Conservation (phyloP, 2,888 invertebrate species). For the Cordylochernes scorpioides region DNA sequence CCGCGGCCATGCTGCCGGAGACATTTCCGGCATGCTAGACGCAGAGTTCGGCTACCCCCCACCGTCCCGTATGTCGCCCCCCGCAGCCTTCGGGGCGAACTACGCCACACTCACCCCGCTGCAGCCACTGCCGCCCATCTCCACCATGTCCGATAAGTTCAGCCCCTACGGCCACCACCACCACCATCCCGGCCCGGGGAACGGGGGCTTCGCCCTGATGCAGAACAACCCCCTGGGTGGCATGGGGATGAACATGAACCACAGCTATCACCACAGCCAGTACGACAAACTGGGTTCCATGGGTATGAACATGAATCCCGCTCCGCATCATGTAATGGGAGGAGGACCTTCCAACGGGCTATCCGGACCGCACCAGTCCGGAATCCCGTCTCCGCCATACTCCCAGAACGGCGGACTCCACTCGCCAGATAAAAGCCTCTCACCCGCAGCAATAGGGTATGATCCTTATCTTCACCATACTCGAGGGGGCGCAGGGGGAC, state of each 20-base stretch:
- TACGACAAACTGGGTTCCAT: slow-evolving; percentile 35
- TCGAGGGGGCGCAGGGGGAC: too few relatives aligned
- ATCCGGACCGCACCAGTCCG: slow-evolving; percentile 10
- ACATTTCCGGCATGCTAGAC: too few relatives aligned
- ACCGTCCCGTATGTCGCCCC: slow-evolving; percentile 59
- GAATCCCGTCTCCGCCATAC: slow-evolving; percentile 35
- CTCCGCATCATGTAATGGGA: slow-evolving; percentile 25
- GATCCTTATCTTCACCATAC: slow-evolving; percentile 41
- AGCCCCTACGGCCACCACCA: slow-evolving; percentile 29
- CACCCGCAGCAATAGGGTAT: slow-evolving; percentile 39
- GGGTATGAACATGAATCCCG: slow-evolving; percentile 58
- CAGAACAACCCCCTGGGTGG: slow-evolving; percentile 37
- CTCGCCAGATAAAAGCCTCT: slow-evolving; percentile 54
- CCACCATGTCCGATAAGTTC: slow-evolving; percentile 90
- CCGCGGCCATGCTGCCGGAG: too few relatives aligned
- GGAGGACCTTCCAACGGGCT: slow-evolving; percentile 29
- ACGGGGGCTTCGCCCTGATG: slow-evolving; percentile 59
- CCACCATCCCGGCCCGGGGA: slow-evolving; percentile 9
- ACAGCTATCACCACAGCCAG: too few relatives aligned
- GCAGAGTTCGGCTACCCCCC: too few relatives aligned
- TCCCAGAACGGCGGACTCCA: slow-evolving; percentile 49
- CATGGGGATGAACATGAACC: slow-evolving; percentile 30
- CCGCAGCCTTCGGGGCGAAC: slow-evolving; percentile 17
- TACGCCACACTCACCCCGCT: slow-evolving; percentile 88
- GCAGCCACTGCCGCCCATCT: slow-evolving; percentile 84